Evolutionary conservation across 1,140 invertebrate genomes (phyloP), one percentile per base, ranked within the genome.

Genomic region (Cyclargus thomasi): DNA sequence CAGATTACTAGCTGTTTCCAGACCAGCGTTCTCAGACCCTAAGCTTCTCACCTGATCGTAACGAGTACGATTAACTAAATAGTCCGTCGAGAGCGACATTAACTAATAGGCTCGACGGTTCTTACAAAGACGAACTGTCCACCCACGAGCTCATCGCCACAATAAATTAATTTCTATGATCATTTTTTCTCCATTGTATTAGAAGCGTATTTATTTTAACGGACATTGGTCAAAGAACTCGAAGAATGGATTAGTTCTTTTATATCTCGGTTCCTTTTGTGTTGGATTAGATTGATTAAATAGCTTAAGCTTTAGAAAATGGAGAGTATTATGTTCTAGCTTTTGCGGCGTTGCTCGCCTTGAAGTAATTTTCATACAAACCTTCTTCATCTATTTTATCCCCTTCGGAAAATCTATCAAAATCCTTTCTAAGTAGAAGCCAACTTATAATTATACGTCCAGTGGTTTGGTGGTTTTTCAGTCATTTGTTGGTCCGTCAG

Each of bases 111-210:
- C 86, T 88, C 88, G 80, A 90, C 82, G 85, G 82, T n/a, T 81
- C 76, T 90, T 83, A 90, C 86, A 90, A 90, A 90, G 86, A 88
- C 88, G 86, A 86, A 82, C 82, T 88, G 86, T 88, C 86, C 88
- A 86, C 88, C 86, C 88, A 90, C 88, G 67, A 66, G 70, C 88
- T 87, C 80, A 90, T 87, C 81, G 81, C 76, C 77, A 85, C 80
- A 85, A 86, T 87, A 90, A 88, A 90, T 90, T 88, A 88, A 90
- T 83, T 84, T 86, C 87, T 87, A 88, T 86, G 78, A 88, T 82
- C 85, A 78, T 84, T 87, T 85, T 84, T 84, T 85, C 80, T 67
- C 76, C 68, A 87, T 88, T 90, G 83, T 86, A 70, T 78, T 80
- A 71, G 65, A 71, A 65, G 67, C 70, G 78, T 83, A 81, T 85